phyloP scores from a whole-genome alignment of 2,113 vertebrate species.

The Dromaius novaehollandiae region DNA sequence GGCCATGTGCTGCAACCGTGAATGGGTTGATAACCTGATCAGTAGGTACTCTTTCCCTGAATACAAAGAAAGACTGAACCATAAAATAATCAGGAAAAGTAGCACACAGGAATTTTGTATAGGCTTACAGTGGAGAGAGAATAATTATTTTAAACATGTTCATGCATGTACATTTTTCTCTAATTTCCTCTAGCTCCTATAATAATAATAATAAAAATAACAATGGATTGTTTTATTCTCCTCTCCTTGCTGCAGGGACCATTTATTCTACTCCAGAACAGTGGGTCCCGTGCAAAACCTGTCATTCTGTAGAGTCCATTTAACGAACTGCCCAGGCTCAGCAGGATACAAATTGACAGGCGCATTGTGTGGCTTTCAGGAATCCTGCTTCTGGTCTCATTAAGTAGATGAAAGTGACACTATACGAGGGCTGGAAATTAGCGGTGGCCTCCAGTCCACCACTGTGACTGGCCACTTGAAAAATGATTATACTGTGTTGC shows the following conservation, averaged over 20 bases:
- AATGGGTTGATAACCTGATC: not conserved
- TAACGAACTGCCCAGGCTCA: constrained; percentile 27
- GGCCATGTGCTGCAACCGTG: not conserved
- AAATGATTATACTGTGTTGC: not conserved
- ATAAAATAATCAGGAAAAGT: not conserved
- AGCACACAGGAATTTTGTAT: not conserved
- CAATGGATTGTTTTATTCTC: not conserved
- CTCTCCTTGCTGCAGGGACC: constrained; percentile 22
- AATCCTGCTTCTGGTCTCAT: constrained; percentile 39
- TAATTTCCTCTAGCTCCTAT: not conserved
- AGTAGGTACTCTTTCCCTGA: not conserved
- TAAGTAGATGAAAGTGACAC: constrained; percentile 33
- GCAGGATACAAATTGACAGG: constrained; percentile 19
- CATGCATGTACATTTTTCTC: not conserved
- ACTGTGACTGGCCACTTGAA: constrained; percentile 39
- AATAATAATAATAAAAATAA: not conserved
- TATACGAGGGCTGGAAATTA: constrained; percentile 38
- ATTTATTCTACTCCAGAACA: constrained; percentile 27
- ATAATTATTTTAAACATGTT: not conserved
- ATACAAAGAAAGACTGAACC: not conserved
- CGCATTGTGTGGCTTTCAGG: not conserved
- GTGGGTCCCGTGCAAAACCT: constrained; percentile 14
- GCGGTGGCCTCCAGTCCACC: constrained; percentile 27
- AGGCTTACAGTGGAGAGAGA: not conserved
- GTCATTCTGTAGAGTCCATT: constrained; percentile 43